Evolutionary conservation across 1,140 invertebrate species (phyloP), one percentile per base, ranked within the genome.

Genomic region (Apis dorsata): DNA sequence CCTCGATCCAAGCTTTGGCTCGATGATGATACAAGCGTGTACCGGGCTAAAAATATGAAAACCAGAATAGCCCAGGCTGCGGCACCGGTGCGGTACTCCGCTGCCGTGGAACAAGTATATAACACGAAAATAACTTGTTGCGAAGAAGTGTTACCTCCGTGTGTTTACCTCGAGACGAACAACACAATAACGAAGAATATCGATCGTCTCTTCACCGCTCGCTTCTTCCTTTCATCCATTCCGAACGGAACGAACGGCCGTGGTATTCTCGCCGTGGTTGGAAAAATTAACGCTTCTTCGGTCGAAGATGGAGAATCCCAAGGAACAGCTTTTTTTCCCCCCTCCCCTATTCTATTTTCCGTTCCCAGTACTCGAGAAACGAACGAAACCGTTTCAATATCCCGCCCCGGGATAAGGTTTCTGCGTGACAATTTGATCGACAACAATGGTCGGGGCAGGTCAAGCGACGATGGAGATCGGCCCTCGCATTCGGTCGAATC

Each of bases 401-500:
- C 57, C 68, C 75, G 80, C 49, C 44, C 60, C 34, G 34, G 78
- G 15, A 66, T 62, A 66, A 59, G 13, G 24, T 15, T 24, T 34
- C 80, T 63, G 77, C 86, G 87, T 88, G 89, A 92, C 91, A 92
- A 92, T 92, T 92, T 92, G 90, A 91, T 86, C 75, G 34, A 34
- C 34, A 79, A 92, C 89, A 92, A 92, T 89, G 78, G 74, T 68
- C 62, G 34, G 34, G 53, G 78, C 72, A 79, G 83, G 80, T 81
- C 79, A 79, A 71, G 51, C 85, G 75, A 74, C 86, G 83, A 68
- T 85, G 86, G 91, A 34, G 85, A 13, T 63, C 81, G 79, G 83
- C 19, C 65, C 65, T 28, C n/a, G 60, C 89, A 90, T 93, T 92
- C 86, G 91, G 19, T 4, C 17, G 59, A 44, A 88, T 88, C 84